Conservation (phyloP, 2,113 vertebrate species). For the Poecile atricapillus region DNA sequence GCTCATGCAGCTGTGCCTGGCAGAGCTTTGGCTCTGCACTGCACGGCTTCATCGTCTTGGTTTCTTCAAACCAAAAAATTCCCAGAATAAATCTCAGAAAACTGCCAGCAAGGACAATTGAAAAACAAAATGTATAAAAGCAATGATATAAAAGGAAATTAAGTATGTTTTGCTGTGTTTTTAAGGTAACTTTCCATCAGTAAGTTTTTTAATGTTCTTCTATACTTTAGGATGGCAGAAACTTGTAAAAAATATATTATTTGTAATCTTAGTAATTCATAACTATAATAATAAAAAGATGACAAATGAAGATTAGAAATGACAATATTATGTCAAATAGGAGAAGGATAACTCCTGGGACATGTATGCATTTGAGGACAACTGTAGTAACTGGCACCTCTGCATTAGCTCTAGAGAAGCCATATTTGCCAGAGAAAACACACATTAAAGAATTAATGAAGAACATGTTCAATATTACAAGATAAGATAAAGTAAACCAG, state of each 20-base stretch:
- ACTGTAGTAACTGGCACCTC: background rate
- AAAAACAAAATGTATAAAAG: background rate
- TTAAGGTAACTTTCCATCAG: background rate
- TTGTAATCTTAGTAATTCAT: background rate
- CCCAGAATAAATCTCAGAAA: background rate
- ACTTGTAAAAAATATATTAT: background rate
- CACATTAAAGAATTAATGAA: background rate
- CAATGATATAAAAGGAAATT: background rate
- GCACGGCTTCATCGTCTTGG: background rate
- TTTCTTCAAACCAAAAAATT: background rate
- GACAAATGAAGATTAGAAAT: background rate
- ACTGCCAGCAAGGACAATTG: background rate
- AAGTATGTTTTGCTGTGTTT: background rate
- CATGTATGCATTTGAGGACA: background rate
- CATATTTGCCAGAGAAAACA: background rate
- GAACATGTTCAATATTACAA: background rate
- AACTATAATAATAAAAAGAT: background rate
- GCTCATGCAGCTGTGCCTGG: background rate
- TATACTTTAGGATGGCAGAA: background rate
- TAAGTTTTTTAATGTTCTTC: background rate
- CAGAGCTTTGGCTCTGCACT: background rate
- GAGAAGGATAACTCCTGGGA: background rate
- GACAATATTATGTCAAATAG: background rate
- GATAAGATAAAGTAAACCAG: background rate
- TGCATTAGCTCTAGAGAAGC: background rate